Conservation (phyloP, 2,797 vertebrate genomes). For the Protosalanx chinensis region DNA sequence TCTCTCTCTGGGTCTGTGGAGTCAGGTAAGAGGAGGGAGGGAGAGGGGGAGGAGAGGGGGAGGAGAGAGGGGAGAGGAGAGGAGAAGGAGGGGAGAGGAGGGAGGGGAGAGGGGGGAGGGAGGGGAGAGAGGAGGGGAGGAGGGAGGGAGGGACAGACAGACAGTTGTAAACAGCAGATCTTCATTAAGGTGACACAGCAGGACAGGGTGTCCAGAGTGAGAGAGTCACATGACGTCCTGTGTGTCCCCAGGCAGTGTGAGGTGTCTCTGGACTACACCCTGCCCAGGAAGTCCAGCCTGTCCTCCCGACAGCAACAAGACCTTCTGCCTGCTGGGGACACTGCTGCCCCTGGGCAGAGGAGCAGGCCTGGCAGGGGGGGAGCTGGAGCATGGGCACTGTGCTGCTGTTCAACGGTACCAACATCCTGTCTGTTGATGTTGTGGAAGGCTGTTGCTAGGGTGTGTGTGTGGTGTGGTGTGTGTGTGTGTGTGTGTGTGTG, state of each 20-base stretch:
- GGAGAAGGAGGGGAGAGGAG: too few species aligned
- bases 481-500: too few species aligned
- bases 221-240: neutral
- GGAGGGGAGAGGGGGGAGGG: too few species aligned
- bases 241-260: conserved; percentile 79
- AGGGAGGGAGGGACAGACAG: too few species aligned
- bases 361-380: conserved; percentile 67
- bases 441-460: conserved; percentile 23
- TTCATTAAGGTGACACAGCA: neutral
- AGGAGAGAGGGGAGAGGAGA: too few species aligned
- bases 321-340: conserved; percentile 94
- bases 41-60: too few species aligned
- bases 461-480: conserved; percentile 16
- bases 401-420: conserved; percentile 91
- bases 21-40: conserved; percentile 77
- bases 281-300: conserved; percentile 89
- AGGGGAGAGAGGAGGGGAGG: too few species aligned
- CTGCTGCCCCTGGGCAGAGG: conserved; percentile 76
- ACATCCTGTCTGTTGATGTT: conserved; percentile 1
- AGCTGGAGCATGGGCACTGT: conserved; percentile 89
- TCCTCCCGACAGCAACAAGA: conserved; percentile 96
- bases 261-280: conserved; percentile 86
- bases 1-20: conserved; percentile 90
- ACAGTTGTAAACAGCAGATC: too few species aligned
- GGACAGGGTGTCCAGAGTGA: neutral